Percentiles rank a stretch among this genome's conserved stretches.
phyloP scores from a whole-genome alignment of 2,888 invertebrate species.

The Caenorhabditis sp. region DNA sequence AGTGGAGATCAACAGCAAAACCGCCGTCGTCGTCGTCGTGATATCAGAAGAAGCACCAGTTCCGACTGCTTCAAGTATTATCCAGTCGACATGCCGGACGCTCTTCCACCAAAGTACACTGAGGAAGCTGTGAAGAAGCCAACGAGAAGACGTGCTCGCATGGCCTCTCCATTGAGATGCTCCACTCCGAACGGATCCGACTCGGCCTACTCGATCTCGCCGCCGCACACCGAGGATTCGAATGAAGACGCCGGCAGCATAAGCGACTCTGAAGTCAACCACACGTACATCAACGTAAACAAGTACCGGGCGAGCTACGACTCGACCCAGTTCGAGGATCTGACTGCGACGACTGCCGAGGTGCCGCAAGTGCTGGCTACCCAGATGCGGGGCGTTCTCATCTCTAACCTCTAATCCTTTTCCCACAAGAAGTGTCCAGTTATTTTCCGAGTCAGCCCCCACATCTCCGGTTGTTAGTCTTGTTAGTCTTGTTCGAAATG shows the following conservation, averaged over 20 bases:
- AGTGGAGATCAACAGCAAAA: slow-evolving; percentile 2
- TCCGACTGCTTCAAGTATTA: slow-evolving; percentile 72
- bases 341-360: slow-evolving; percentile 38
- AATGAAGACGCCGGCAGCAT: slow-evolving; percentile 49
- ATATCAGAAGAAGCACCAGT: slow-evolving; percentile 36
- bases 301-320: slow-evolving; percentile 34
- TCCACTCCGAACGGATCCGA: slow-evolving; percentile 68
- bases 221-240: slow-evolving; percentile 67
- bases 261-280: slow-evolving; percentile 60
- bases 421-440: neutral
- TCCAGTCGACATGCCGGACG: slow-evolving; percentile 69
- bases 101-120: slow-evolving; percentile 8
- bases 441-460: neutral
- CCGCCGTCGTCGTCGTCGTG: slow-evolving; percentile 35
- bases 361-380: slow-evolving; percentile 34
- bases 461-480: slow-evolving; percentile 1
- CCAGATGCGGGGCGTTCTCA: slow-evolving; percentile 50
- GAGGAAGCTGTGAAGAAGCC: slow-evolving; percentile 3
- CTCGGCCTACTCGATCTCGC: slow-evolving; percentile 67
- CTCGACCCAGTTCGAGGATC: slow-evolving; percentile 66
- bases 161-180: slow-evolving; percentile 49
- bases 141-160: slow-evolving; percentile 32
- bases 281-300: slow-evolving; percentile 67
- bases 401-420: slow-evolving; percentile 53
- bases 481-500: slow-evolving; percentile 1